Percentiles rank a stretch among this genome's conserved stretches.
Evolutionary conservation across 1,140 invertebrate genomes (phyloP).

Genomic region (Oreohelix idahoensis): DNA sequence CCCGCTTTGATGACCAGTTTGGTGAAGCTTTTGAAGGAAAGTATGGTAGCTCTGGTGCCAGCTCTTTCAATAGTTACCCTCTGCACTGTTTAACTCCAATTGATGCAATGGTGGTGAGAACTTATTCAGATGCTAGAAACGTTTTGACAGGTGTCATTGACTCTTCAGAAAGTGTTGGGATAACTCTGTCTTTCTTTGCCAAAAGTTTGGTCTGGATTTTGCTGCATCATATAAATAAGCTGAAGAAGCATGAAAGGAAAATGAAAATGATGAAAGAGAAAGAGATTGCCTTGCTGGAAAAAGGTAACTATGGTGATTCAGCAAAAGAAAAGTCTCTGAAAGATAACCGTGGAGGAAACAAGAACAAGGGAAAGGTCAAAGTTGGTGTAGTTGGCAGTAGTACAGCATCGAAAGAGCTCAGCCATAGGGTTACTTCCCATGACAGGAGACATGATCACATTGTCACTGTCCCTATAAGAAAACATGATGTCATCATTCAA

Average conservation of each 20-base stretch:
- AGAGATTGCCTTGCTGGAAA: slow-evolving; percentile 40
- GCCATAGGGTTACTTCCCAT: background rate
- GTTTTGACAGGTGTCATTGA: slow-evolving; percentile 75
- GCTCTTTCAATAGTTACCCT: slow-evolving; percentile 64
- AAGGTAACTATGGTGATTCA: slow-evolving; percentile 10
- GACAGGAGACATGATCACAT: background rate
- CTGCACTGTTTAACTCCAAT: slow-evolving; percentile 69
- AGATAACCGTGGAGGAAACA: background rate
- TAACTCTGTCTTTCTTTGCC: slow-evolving; percentile 70
- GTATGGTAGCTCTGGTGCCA: slow-evolving; percentile 38
- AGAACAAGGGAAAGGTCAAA: slow-evolving; percentile 37
- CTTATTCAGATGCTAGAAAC: slow-evolving; percentile 75
- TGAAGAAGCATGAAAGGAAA: slow-evolving; percentile 55
- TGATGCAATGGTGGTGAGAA: slow-evolving; percentile 63
- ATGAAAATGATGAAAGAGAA: slow-evolving; percentile 40
- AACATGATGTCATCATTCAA: background rate
- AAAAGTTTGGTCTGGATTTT: slow-evolving; percentile 73
- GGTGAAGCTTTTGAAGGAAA: slow-evolving; percentile 70
- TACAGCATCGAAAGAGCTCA: slow-evolving; percentile 25
- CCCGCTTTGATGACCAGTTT: slow-evolving; percentile 74
- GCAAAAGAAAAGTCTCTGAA: background rate
- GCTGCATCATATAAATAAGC: slow-evolving; percentile 68
- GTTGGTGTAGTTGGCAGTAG: slow-evolving; percentile 36
- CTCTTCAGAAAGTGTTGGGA: slow-evolving; percentile 69
- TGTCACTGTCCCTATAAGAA: background rate